Conservation (phyloP, 2,797 vertebrate species). For the Tangara arthus region DNA sequence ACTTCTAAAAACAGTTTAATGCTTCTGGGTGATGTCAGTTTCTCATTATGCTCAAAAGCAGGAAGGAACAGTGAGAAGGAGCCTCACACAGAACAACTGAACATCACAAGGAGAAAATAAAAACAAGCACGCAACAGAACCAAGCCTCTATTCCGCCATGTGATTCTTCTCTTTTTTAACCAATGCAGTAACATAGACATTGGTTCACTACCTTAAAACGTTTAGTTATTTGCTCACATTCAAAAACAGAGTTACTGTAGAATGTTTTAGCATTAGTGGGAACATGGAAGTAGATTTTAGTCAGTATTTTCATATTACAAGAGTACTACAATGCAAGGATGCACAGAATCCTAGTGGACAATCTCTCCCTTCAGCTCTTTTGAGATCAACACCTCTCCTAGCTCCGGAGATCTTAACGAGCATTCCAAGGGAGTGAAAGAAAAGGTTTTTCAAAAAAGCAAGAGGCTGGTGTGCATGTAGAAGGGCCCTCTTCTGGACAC, state of each 20-base stretch:
- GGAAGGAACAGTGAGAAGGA: not conserved
- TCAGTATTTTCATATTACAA: not conserved
- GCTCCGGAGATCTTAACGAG: not conserved
- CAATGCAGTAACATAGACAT: not conserved
- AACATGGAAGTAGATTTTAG: not conserved
- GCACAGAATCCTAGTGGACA: not conserved
- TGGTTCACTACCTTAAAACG: not conserved
- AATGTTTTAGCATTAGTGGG: not conserved
- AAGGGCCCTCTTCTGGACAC: constrained; percentile 19
- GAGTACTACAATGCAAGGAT: not conserved
- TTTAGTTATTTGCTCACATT: not conserved
- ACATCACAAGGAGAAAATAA: not conserved
- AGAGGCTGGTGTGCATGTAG: not conserved
- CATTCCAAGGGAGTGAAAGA: not conserved
- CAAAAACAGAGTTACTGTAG: not conserved
- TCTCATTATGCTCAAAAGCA: not conserved
- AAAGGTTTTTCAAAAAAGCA: not conserved
- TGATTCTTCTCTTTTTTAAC: not conserved
- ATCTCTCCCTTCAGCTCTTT: not conserved
- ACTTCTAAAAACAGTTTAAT: not conserved
- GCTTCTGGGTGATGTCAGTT: not conserved
- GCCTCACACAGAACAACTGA: not conserved
- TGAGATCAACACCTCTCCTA: not conserved
- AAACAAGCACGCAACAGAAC: not conserved
- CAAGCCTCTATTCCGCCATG: not conserved